Evolutionary conservation across 2,113 vertebrate genomes (phyloP).

Genomic region (Pyxicephalus adspersus): DNA sequence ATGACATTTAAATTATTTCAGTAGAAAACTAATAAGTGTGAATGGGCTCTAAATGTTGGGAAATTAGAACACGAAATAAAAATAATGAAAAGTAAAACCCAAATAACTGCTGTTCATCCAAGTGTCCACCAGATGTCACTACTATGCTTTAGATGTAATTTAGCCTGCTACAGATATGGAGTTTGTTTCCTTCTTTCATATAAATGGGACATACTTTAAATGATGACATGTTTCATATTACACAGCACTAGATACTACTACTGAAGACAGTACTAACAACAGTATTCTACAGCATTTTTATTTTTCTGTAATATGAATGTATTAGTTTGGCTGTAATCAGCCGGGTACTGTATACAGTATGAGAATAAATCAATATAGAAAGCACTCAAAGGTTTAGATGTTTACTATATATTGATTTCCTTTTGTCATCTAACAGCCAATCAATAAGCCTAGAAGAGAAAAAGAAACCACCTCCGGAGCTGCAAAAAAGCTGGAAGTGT

Average conservation of each 20-base stretch:
- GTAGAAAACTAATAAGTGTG: too few species aligned
- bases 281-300: too few species aligned
- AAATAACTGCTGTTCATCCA: not conserved
- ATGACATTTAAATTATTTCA: too few species aligned
- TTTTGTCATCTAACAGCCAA: constrained; percentile 16
- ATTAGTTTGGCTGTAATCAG: not conserved
- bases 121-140: not conserved
- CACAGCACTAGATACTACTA: too few species aligned
- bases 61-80: too few species aligned
- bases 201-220: too few species aligned
- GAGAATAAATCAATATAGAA: constrained; percentile 35
- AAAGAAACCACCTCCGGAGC: not conserved
- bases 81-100: too few species aligned
- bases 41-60: too few species aligned
- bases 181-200: too few species aligned
- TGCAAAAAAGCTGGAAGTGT: not conserved
- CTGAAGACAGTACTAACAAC: too few species aligned
- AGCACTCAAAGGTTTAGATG: constrained; percentile 11
- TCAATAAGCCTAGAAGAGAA: constrained; percentile 25
- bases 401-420: constrained; percentile 10
- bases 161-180: too few species aligned
- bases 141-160: not conserved
- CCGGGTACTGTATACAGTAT: not conserved
- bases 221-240: too few species aligned
- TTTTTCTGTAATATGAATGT: not conserved